Evolutionary conservation across 2,888 invertebrate species (phyloP).

Genomic region (Megaustenia siamemsis): DNA sequence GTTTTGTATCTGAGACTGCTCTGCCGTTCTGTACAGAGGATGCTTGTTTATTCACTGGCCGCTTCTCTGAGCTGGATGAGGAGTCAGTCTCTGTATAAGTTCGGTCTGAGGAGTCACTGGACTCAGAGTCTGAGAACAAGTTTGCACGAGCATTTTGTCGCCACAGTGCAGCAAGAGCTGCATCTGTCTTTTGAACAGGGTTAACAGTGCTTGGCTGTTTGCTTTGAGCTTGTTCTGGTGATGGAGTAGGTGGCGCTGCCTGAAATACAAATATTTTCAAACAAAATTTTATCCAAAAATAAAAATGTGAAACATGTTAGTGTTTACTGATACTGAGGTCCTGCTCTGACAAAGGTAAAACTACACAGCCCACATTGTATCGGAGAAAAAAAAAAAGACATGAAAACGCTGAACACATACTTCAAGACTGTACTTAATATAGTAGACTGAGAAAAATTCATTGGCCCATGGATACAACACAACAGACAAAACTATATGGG

Average conservation of each 20-base stretch:
- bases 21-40: conserved; percentile 18
- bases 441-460: too few relatives aligned
- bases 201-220: conserved; percentile 17
- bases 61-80: conserved; percentile 53
- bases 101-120: conserved; percentile 55
- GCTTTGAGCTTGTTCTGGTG: background rate
- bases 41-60: conserved; percentile 2
- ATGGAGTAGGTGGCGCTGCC: conserved; percentile 54
- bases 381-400: too few relatives aligned
- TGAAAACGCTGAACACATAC: too few relatives aligned
- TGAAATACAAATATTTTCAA: too few relatives aligned
- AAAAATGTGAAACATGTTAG: too few relatives aligned
- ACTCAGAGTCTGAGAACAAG: conserved; percentile 56
- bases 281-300: too few relatives aligned
- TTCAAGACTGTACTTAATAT: too few relatives aligned
- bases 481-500: too few relatives aligned
- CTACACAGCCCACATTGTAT: too few relatives aligned
- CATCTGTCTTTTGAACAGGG: conserved; percentile 40
- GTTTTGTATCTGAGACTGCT: background rate
- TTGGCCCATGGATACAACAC: too few relatives aligned
- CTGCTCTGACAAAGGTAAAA: too few relatives aligned
- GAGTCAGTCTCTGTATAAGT: conserved; percentile 55
- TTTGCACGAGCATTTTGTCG: conserved; percentile 56
- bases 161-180: conserved; percentile 57
- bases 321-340: too few relatives aligned